A percentile compares a stretch with the other conserved stretches of the same genome.
Conservation (phyloP, 2,113 vertebrate genomes). For the Eulemur macaco region DNA sequence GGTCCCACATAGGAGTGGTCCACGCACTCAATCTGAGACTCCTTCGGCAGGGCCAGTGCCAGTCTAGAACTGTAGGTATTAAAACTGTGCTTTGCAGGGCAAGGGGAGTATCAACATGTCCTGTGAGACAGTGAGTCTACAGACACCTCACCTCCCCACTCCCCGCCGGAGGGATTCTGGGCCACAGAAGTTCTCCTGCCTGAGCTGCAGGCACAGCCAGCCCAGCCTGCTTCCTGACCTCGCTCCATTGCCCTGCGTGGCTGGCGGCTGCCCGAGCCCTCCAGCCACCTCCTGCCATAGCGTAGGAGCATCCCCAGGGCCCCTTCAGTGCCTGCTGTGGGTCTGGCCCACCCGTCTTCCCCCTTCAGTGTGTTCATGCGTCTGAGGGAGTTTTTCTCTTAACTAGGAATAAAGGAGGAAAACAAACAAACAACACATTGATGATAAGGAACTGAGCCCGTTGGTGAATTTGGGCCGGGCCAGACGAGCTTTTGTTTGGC, state of each 20-base stretch:
- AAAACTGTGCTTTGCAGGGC: neutral
- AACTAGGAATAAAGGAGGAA: neutral
- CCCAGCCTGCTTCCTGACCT: neutral
- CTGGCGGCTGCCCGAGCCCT: neutral
- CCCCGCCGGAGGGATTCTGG: neutral
- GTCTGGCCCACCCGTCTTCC: neutral
- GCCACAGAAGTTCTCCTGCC: neutral
- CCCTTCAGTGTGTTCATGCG: neutral
- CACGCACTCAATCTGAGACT: neutral
- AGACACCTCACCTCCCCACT: neutral
- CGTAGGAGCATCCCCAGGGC: neutral
- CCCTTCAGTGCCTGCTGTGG: neutral
- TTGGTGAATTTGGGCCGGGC: neutral
- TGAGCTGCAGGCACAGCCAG: too few species aligned
- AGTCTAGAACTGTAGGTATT: neutral
- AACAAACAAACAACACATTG: neutral
- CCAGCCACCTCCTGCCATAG: neutral
- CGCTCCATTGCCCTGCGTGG: neutral
- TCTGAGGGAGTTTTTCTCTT: neutral
- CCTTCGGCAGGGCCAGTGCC: neutral
- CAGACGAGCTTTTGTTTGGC: neutral
- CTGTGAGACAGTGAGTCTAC: neutral
- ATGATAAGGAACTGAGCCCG: rapidly evolving
- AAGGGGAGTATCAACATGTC: neutral
- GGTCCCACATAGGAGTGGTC: neutral